A percentile compares a stretch with the other conserved stretches of the same genome.
Conservation (phyloP, 2,113 vertebrate species). For the Scomber japonicus region DNA sequence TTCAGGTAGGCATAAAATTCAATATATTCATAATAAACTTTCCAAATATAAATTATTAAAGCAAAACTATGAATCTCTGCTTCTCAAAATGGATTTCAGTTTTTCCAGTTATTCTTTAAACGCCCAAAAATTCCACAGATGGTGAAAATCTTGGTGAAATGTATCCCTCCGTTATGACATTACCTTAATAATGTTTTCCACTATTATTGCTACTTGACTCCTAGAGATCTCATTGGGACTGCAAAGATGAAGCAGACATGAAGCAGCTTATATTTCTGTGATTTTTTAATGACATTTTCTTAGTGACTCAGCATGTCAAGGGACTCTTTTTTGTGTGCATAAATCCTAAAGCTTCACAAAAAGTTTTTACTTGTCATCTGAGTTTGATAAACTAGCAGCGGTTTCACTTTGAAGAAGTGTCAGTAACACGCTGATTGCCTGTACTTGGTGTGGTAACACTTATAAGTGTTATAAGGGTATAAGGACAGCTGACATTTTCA, state of each 20-base stretch:
- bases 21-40: too few relatives aligned
- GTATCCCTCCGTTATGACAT: neutral
- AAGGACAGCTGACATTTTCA: slow-evolving; percentile 28
- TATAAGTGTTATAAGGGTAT: neutral
- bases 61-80: neutral
- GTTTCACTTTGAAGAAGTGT: slow-evolving; percentile 2
- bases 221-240: neutral
- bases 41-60: neutral
- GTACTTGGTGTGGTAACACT: slow-evolving; percentile 8
- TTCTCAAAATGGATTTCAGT: too few relatives aligned
- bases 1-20: neutral
- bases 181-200: neutral
- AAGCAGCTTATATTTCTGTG: slow-evolving; percentile 2
- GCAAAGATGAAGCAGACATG: neutral
- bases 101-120: too few relatives aligned
- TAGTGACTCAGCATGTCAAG: neutral
- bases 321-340: neutral
- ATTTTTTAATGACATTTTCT: slow-evolving; percentile 9
- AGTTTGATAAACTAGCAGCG: slow-evolving; percentile 30
- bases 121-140: too few relatives aligned
- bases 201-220: neutral
- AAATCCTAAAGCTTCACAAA: neutral
- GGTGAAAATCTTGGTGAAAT: too few relatives aligned
- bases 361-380: slow-evolving; percentile 1
- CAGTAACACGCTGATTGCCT: slow-evolving; percentile 2